A percentile compares a stretch with the other conserved stretches of the same genome.
phyloP scores from a whole-genome alignment of 2,113 vertebrate species.

The Ciconia maguari region DNA sequence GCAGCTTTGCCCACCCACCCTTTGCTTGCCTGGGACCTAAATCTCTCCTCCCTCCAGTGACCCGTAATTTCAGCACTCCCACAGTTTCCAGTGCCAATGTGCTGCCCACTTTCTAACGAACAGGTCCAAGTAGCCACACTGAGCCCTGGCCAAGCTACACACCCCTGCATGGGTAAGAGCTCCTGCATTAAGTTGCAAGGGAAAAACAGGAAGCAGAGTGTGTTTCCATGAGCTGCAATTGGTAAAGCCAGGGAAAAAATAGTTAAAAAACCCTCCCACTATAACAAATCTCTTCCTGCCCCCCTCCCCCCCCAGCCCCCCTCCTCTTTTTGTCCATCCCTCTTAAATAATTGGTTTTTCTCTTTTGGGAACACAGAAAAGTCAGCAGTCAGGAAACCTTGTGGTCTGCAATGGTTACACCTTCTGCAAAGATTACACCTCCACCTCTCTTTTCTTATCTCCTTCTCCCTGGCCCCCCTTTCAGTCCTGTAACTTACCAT shows the following conservation, averaged over 20 bases:
- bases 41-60: neutral
- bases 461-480: neutral
- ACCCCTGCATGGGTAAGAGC: accelerated
- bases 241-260: neutral
- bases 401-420: neutral
- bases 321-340: neutral
- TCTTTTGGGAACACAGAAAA: neutral
- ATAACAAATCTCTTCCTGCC: neutral
- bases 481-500: constrained; percentile 63
- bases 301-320: accelerated
- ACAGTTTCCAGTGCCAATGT: neutral
- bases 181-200: neutral
- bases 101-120: neutral
- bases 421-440: neutral
- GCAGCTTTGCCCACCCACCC: neutral
- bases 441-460: neutral
- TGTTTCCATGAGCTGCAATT: neutral
- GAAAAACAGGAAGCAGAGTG: neutral
- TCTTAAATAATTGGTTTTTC: neutral
- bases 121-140: accelerated
- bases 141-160: neutral
- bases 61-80: neutral
- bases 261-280: neutral
- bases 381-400: neutral
- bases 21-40: neutral